Evolutionary conservation across 2,797 vertebrate species (phyloP).

Genomic region (Siniperca undulata): DNA sequence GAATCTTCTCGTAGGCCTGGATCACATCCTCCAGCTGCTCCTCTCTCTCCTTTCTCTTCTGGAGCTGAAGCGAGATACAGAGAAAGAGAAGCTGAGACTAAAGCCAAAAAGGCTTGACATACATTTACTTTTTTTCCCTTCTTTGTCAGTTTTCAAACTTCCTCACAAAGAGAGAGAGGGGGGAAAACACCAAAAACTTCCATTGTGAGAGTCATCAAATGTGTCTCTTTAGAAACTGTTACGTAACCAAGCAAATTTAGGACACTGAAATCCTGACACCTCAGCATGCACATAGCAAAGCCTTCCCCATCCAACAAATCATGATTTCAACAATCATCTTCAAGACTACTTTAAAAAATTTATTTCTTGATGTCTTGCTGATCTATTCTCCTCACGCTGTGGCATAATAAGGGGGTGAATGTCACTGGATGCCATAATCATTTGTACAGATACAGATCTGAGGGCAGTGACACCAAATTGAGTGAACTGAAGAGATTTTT

Average conservation of each 20-base stretch:
- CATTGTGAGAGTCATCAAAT: constrained; percentile 52
- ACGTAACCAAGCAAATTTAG: constrained; percentile 59
- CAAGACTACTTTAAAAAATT: neutral
- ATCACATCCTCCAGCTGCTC: constrained; percentile 98
- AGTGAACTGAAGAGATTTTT: constrained; percentile 27
- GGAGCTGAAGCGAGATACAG: constrained; percentile 83
- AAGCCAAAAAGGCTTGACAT: constrained; percentile 21
- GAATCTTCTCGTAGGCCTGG: constrained; percentile 97
- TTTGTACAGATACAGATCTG: constrained; percentile 23
- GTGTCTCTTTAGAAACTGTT: constrained; percentile 60
- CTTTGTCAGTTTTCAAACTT: constrained; percentile 58
- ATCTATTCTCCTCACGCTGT: constrained; percentile 22
- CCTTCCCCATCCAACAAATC: constrained; percentile 26
- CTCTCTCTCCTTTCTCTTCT: constrained; percentile 96
- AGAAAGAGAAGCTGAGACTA: constrained; percentile 14
- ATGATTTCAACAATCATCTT: constrained; percentile 21
- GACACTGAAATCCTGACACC: constrained; percentile 52
- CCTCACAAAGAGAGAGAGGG: constrained; percentile 22
- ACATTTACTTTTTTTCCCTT: constrained; percentile 18
- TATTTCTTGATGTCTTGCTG: constrained; percentile 24
- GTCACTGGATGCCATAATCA: constrained; percentile 30
- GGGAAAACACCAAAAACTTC: constrained; percentile 25
- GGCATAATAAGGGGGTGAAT: constrained; percentile 32
- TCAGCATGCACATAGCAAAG: constrained; percentile 26
- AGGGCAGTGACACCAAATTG: constrained; percentile 18